A percentile compares a stretch with the other conserved stretches of the same genome.
phyloP scores from a whole-genome alignment of 2,888 invertebrate species.

The Rhingia campestris region DNA sequence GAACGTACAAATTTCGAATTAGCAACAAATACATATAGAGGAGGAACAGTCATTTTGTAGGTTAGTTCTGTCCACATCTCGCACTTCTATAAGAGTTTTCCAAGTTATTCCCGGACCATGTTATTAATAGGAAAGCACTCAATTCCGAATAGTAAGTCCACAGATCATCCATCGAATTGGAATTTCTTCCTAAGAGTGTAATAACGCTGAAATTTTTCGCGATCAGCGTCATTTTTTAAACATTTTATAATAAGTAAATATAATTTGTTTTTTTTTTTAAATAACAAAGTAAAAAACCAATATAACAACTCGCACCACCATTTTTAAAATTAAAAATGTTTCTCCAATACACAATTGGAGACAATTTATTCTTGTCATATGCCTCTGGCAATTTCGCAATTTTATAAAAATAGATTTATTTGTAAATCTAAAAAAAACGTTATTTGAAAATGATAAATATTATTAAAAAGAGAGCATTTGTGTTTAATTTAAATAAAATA shows the following conservation, averaged over 20 bases:
- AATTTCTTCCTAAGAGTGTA: not conserved
- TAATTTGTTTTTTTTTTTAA: not conserved
- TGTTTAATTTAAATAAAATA: not conserved
- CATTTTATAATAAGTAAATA: not conserved
- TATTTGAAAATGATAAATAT: conserved; percentile 21
- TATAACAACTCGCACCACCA: not conserved
- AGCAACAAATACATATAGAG: no score
- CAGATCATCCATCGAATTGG: no score
- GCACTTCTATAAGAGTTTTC: no score
- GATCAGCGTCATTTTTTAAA: not conserved
- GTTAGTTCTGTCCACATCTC: no score
- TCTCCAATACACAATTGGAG: conserved; percentile 12
- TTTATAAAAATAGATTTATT: conserved; percentile 49
- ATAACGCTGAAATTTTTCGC: no score
- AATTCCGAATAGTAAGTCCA: no score
- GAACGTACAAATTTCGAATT: no score
- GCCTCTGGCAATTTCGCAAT: conserved; percentile 27
- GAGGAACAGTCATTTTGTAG: no score
- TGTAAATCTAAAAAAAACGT: conserved; percentile 18
- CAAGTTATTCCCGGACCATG: no score
- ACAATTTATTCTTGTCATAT: not conserved
- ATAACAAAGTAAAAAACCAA: no score
- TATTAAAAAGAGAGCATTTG: not conserved
- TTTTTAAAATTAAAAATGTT: conserved; percentile 56
- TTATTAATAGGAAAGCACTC: no score